Evolutionary conservation across 2,113 vertebrate species (phyloP).

Genomic region (Meriones unguiculatus): DNA sequence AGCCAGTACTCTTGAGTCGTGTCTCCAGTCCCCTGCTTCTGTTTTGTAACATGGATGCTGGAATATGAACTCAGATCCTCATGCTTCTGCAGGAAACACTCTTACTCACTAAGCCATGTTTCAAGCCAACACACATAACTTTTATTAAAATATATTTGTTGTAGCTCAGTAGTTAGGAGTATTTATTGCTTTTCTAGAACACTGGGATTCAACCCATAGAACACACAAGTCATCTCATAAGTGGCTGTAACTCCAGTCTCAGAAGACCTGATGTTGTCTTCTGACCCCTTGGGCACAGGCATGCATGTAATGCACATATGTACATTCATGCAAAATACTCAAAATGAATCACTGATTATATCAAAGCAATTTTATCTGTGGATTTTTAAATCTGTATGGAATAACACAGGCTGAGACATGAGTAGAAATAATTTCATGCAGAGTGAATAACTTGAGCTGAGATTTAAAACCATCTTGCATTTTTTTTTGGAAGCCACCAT

Average conservation of each 20-base stretch:
- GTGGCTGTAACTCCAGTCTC: not conserved
- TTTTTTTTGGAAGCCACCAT: slow-evolving; percentile 9
- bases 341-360: slow-evolving; percentile 31
- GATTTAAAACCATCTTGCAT: not conserved
- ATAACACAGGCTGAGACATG: not conserved
- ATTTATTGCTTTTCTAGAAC: not conserved
- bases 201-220: not conserved
- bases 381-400: not conserved
- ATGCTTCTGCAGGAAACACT: not conserved
- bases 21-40: not conserved
- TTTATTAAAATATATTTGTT: not conserved
- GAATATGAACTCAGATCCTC: not conserved
- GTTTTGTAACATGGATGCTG: not conserved
- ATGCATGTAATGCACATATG: not conserved
- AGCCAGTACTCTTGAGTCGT: not conserved
- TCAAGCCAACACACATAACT: not conserved
- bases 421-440: slow-evolving; percentile 39
- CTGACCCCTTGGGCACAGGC: not conserved
- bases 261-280: not conserved
- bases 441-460: slow-evolving; percentile 1
- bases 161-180: not conserved
- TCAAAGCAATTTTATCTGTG: slow-evolving; percentile 10
- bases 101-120: not conserved
- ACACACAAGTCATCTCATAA: not conserved
- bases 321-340: not conserved